Conservation (phyloP, 2,888 invertebrate species). For the Chaetogeoica ovagalla region DNA sequence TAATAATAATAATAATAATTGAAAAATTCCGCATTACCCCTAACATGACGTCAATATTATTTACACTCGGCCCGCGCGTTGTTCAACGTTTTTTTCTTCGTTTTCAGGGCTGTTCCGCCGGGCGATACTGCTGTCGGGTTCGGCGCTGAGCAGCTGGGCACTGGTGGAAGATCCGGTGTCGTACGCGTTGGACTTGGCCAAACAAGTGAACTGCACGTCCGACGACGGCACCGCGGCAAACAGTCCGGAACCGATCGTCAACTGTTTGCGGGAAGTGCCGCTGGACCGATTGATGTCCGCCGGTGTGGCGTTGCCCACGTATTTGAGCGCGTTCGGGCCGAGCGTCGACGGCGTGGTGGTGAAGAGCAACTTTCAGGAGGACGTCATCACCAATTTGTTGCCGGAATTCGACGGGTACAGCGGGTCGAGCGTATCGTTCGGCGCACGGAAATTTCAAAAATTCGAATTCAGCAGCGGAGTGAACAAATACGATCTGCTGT, state of each 20-base stretch:
- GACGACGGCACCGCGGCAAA: constrained; percentile 71
- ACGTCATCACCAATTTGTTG: constrained; percentile 70
- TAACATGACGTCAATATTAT: too few relatives aligned
- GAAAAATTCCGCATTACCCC: too few relatives aligned
- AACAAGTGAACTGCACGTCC: constrained; percentile 75
- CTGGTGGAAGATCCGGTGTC: constrained; percentile 82
- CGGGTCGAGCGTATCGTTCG: constrained; percentile 50
- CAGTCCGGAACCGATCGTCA: constrained; percentile 79
- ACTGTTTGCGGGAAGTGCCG: constrained; percentile 76
- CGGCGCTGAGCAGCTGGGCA: constrained; percentile 84
- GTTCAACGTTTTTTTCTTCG: too few relatives aligned
- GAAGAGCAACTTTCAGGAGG: constrained; percentile 81
- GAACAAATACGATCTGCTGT: constrained; percentile 78
- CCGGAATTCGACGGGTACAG: constrained; percentile 54
- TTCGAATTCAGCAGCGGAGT: constrained; percentile 61
- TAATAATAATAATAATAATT: too few relatives aligned
- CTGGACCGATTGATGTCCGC: constrained; percentile 74
- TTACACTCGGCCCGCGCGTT: too few relatives aligned
- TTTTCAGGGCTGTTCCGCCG: constrained; percentile 79
- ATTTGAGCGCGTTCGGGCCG: constrained; percentile 86
- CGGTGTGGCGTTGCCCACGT: constrained; percentile 79
- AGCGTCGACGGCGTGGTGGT: constrained; percentile 94
- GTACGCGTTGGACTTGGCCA: constrained; percentile 79
- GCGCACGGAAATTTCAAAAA: constrained; percentile 51
- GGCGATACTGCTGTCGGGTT: constrained; percentile 64